phyloP scores from a whole-genome alignment of 2,797 vertebrate genomes.

The Lepidocolaptes lacrymiger region DNA sequence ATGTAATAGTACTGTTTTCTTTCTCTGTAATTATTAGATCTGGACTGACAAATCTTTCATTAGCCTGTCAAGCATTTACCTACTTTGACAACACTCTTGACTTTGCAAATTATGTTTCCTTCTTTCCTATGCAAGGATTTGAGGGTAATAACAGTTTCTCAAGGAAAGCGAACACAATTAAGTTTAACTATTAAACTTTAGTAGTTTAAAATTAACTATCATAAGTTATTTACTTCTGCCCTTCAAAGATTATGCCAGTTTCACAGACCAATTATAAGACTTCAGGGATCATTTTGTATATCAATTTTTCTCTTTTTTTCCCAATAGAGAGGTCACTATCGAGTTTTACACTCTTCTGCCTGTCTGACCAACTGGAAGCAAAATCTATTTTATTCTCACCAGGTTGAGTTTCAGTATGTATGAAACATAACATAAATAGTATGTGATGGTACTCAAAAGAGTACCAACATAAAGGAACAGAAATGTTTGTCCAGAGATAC shows the following conservation, averaged over 20 bases:
- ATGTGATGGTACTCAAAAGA: background rate
- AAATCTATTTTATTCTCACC: background rate
- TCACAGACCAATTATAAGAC: background rate
- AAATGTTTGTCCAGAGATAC: background rate
- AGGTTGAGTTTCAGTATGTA: background rate
- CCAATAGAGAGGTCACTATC: background rate
- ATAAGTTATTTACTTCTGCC: background rate
- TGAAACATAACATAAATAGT: background rate
- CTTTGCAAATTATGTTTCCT: background rate
- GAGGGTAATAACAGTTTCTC: background rate
- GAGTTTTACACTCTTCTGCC: background rate
- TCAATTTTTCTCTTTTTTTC: background rate
- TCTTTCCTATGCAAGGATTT: background rate
- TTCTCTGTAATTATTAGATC: background rate
- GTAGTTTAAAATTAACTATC: too few species aligned
- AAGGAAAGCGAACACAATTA: background rate
- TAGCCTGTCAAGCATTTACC: background rate
- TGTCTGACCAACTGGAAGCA: background rate
- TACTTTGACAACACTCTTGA: background rate
- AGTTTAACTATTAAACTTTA: background rate
- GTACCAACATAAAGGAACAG: background rate
- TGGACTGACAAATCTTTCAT: background rate
- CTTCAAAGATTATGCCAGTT: background rate
- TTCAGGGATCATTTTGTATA: background rate
- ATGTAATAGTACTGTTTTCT: background rate